phyloP scores from a whole-genome alignment of 2,113 vertebrate species.

The Ammodytes marinus region DNA sequence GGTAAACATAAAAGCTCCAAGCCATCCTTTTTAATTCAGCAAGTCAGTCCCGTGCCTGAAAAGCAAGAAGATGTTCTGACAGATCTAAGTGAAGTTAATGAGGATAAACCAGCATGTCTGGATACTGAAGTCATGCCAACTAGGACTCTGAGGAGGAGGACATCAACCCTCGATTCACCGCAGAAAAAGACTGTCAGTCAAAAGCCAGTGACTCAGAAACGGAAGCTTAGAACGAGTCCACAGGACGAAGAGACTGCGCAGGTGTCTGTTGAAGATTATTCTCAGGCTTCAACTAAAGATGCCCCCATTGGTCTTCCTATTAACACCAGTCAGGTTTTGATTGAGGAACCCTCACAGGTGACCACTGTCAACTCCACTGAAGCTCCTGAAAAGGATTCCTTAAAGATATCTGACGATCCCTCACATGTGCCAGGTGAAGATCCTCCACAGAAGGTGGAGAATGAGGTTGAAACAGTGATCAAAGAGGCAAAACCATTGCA shows the following conservation, averaged over 20 bases:
- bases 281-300: slow-evolving; percentile 63
- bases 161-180: slow-evolving; percentile 56
- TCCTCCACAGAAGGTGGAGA: slow-evolving; percentile 42
- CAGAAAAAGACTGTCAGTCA: slow-evolving; percentile 66
- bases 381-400: neutral
- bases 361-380: too few relatives aligned
- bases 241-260: slow-evolving; percentile 45
- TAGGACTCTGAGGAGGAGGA: slow-evolving; percentile 70
- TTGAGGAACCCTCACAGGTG: slow-evolving; percentile 27
- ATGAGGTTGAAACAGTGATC: slow-evolving; percentile 57
- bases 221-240: slow-evolving; percentile 61
- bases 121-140: slow-evolving; percentile 49
- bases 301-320: slow-evolving; percentile 59
- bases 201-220: slow-evolving; percentile 72
- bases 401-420: slow-evolving; percentile 27
- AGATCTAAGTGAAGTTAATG: slow-evolving; percentile 58
- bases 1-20: slow-evolving; percentile 82
- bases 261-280: slow-evolving; percentile 45
- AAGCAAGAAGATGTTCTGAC: slow-evolving; percentile 69
- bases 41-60: slow-evolving; percentile 71
- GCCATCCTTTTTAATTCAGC: slow-evolving; percentile 83
- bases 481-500: slow-evolving; percentile 66
- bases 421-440: slow-evolving; percentile 50
- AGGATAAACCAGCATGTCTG: slow-evolving; percentile 54
- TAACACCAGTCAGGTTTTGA: slow-evolving; percentile 40